A percentile compares a stretch with the other conserved stretches of the same genome.
These are phyloP conservation scores for Xenopus tropicalis DNA, from an alignment of 2,113 vertebrate species.

Conservation along the genomic window UCB_Xtro_10.0 CM004443.2:184066501-184067000, in stretches of 20 bases:
- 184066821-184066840: conserved; percentile 70
- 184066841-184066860: conserved; percentile 75
- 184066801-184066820: conserved; percentile 66
- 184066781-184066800: conserved; percentile 61
- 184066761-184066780: conserved; percentile 61
- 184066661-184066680: too few relatives aligned
- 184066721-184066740: conserved; percentile 51
- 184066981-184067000: too few relatives aligned
- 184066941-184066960: too few relatives aligned
- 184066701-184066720: not conserved
- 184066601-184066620: not conserved
- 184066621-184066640: not conserved
- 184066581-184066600: too few relatives aligned
- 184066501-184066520: too few relatives aligned
- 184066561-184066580: too few relatives aligned
- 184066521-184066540: too few relatives aligned
- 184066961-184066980: too few relatives aligned
- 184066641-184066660: too few relatives aligned
- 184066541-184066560: too few relatives aligned
- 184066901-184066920: too few relatives aligned
- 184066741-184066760: conserved; percentile 58
- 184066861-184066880: conserved; percentile 77
- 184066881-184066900: conserved; percentile 24
- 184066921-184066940: too few relatives aligned
- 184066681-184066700: not conserved